phyloP scores from a whole-genome alignment of 1,140 invertebrate genomes.

The Theocolax elegans region DNA sequence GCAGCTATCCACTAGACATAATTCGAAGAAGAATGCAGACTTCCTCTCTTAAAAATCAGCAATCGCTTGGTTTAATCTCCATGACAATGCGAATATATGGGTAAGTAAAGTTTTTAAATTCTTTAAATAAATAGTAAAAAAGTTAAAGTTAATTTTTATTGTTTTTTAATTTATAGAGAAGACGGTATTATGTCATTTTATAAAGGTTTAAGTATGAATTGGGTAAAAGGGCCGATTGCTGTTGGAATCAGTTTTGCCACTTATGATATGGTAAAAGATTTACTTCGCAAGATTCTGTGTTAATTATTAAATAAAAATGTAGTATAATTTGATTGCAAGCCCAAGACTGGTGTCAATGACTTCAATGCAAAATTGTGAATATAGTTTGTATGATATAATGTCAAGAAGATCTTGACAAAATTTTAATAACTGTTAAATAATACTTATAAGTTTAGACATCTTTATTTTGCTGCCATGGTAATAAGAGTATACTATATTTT shows the following conservation, averaged over 20 bases:
- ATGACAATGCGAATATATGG: slow-evolving; percentile 75
- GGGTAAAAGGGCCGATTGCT: slow-evolving; percentile 98
- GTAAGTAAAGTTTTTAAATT: slow-evolving; percentile 59
- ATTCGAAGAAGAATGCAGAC: slow-evolving; percentile 89
- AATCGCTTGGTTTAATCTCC: slow-evolving; percentile 73
- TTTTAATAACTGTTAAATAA: slow-evolving; percentile 20
- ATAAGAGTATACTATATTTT: background rate
- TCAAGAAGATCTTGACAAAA: slow-evolving; percentile 7
- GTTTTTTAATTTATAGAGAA: slow-evolving; percentile 69
- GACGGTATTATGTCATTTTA: slow-evolving; percentile 95
- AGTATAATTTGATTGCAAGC: background rate
- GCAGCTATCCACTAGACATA: slow-evolving; percentile 96
- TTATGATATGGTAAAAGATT: slow-evolving; percentile 85
- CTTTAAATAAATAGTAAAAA: slow-evolving; percentile 32
- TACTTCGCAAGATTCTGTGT: slow-evolving; percentile 62
- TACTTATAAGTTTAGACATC: slow-evolving; percentile 9
- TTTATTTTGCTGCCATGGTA: slow-evolving; percentile 3
- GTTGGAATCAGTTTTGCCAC: slow-evolving; percentile 98
- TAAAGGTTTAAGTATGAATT: slow-evolving; percentile 99
- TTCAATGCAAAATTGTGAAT: slow-evolving; percentile 3
- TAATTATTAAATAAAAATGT: slow-evolving; percentile 31
- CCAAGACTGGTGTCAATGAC: background rate
- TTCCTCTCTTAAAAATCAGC: slow-evolving; percentile 71
- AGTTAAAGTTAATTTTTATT: no score
- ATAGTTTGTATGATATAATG: slow-evolving; percentile 11